phyloP scores from a whole-genome alignment of 2,888 invertebrate genomes.

The Drosophila macrospina region DNA sequence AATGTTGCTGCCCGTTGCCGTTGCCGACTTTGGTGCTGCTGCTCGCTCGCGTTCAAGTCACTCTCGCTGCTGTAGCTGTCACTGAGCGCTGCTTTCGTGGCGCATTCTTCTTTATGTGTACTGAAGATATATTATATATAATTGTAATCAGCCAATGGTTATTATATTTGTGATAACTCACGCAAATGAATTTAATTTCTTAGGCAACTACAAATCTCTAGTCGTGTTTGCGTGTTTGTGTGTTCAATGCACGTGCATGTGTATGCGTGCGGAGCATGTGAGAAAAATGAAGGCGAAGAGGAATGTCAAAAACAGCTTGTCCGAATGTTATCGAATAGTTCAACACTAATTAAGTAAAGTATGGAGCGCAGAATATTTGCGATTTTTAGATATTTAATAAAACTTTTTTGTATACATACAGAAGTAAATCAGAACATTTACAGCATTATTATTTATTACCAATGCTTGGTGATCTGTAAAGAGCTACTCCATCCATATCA shows the following conservation, averaged over 20 bases:
- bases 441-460: too few relatives aligned
- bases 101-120: constrained; percentile 51
- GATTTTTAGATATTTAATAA: background rate
- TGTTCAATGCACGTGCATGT: constrained; percentile 47
- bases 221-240: constrained; percentile 34
- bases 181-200: constrained; percentile 62
- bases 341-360: background rate
- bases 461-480: too few relatives aligned
- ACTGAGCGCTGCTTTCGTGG: constrained; percentile 53
- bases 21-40: constrained; percentile 56
- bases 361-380: background rate
- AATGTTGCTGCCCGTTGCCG: constrained; percentile 48
- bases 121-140: constrained; percentile 40
- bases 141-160: constrained; percentile 16
- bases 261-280: constrained; percentile 45
- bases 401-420: too few relatives aligned
- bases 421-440: too few relatives aligned
- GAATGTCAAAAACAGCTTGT: constrained; percentile 68
- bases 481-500: too few relatives aligned
- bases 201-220: constrained; percentile 48
- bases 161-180: constrained; percentile 63
- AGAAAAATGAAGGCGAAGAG: constrained; percentile 35
- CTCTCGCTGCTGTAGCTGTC: constrained; percentile 46
- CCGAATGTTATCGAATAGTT: constrained; percentile 17
- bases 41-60: constrained; percentile 47